These are phyloP conservation scores for Parazoanthus darwini DNA, from an alignment of 92 coral and sea anemone genomes.

Conservation along the genomic window DNA sequence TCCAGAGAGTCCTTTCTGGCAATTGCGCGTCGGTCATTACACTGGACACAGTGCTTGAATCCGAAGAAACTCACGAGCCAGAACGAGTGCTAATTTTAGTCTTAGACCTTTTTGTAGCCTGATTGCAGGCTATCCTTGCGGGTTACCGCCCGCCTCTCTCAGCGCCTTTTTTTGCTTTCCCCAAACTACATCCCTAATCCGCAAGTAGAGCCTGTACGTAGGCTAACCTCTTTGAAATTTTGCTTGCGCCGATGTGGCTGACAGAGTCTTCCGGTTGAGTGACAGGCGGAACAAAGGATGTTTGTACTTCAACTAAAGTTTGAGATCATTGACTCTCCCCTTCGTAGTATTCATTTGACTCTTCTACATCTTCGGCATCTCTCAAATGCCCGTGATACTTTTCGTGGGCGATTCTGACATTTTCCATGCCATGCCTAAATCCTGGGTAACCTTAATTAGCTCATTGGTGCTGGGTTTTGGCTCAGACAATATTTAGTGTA, in stretches of 20 bases:
- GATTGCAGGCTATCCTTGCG: too few relatives aligned
- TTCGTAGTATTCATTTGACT: constrained; percentile 40
- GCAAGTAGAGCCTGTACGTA: too few relatives aligned
- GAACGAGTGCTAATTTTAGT: neutral
- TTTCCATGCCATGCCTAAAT: constrained; percentile 33
- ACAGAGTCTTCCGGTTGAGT: constrained; percentile 39
- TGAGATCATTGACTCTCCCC: constrained; percentile 32
- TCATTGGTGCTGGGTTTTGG: neutral
- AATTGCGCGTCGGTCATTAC: constrained; percentile 23
- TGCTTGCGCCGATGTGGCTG: constrained; percentile 26
- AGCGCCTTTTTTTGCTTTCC: too few relatives aligned
- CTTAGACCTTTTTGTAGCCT: neutral
- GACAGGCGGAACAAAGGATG: neutral
- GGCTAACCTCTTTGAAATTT: neutral
- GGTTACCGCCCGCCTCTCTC: too few relatives aligned
- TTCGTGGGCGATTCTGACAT: constrained; percentile 32
- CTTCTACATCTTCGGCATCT: constrained; percentile 33
- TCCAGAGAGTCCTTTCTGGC: constrained; percentile 37
- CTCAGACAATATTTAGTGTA: constrained; percentile 13
- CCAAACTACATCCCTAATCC: too few relatives aligned
- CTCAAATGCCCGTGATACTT: constrained; percentile 15
- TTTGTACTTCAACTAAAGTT: neutral
- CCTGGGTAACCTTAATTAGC: neutral
- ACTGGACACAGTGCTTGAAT: constrained; percentile 11
- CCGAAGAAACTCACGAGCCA: neutral